Evolutionary conservation across 2,797 vertebrate genomes (phyloP).

Genomic region (Octomys mimax): DNA sequence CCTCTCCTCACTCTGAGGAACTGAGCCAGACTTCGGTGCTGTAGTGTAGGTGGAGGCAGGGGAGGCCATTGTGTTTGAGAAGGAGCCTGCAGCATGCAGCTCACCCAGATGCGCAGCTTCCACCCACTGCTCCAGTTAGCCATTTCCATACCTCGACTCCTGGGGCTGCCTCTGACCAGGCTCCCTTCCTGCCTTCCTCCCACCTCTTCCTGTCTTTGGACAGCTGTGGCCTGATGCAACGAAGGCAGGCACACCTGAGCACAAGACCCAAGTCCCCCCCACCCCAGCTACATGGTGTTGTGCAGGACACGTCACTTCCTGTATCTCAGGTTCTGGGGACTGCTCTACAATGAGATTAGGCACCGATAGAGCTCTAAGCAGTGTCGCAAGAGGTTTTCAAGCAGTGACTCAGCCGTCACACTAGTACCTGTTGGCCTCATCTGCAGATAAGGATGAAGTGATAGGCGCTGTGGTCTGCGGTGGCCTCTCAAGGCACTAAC

Average conservation of each 20-base stretch:
- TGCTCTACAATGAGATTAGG: neutral
- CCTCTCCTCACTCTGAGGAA: neutral
- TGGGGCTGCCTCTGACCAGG: neutral
- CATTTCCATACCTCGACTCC: neutral
- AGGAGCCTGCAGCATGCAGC: neutral
- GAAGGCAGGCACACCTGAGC: neutral
- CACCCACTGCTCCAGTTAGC: neutral
- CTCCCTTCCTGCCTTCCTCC: neutral
- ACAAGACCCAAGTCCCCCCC: neutral
- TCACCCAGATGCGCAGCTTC: neutral
- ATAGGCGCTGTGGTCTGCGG: neutral
- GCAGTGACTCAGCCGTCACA: neutral
- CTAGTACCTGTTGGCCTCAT: neutral
- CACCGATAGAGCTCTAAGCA: neutral
- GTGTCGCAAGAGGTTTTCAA: neutral
- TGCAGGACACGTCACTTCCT: neutral
- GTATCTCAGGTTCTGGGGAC: neutral
- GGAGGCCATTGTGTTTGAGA: conserved; percentile 6
- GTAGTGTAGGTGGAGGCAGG: neutral
- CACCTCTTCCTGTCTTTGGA: neutral
- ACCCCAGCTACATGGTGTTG: neutral
- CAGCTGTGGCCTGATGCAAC: neutral
- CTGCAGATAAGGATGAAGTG: neutral
- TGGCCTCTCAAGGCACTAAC: neutral
- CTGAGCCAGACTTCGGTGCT: neutral